Percentiles rank a stretch among this genome's conserved stretches.
Evolutionary conservation across 2,113 vertebrate genomes (phyloP).

Genomic region (Trematocara nigrifrons): DNA sequence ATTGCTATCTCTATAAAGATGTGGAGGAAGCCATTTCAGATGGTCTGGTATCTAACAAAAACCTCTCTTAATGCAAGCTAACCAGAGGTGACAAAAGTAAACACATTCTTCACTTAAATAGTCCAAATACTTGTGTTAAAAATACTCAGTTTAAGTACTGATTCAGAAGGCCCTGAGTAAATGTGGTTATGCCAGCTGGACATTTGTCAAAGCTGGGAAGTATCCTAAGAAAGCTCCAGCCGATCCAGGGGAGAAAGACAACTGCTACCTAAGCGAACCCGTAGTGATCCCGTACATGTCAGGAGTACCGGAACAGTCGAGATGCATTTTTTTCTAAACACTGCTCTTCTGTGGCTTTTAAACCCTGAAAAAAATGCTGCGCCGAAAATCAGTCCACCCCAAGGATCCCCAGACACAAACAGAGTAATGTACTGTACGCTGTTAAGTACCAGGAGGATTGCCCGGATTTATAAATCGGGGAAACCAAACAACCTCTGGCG

Average conservation of each 20-base stretch:
- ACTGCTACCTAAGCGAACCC: background rate
- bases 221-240: background rate
- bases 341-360: background rate
- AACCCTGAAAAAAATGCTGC: background rate
- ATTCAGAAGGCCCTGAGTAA: background rate
- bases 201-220: background rate
- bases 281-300: rapidly evolving
- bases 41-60: background rate
- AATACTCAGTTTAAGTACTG: background rate
- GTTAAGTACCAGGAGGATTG: background rate
- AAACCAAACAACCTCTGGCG: background rate
- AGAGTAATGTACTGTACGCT: background rate
- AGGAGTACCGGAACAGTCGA: background rate
- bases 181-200: background rate
- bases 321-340: background rate
- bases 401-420: background rate
- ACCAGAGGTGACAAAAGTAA: background rate
- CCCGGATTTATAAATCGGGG: background rate
- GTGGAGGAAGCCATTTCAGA: background rate
- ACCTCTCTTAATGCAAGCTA: background rate
- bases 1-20: background rate
- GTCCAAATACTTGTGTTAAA: background rate
- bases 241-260: background rate
- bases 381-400: background rate
- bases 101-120: background rate